Percentiles rank a stretch among this genome's conserved stretches.
These are phyloP conservation scores for Hypercompe scribonia DNA, from an alignment of 2,888 invertebrate species.

Conservation along the genomic window DNA sequence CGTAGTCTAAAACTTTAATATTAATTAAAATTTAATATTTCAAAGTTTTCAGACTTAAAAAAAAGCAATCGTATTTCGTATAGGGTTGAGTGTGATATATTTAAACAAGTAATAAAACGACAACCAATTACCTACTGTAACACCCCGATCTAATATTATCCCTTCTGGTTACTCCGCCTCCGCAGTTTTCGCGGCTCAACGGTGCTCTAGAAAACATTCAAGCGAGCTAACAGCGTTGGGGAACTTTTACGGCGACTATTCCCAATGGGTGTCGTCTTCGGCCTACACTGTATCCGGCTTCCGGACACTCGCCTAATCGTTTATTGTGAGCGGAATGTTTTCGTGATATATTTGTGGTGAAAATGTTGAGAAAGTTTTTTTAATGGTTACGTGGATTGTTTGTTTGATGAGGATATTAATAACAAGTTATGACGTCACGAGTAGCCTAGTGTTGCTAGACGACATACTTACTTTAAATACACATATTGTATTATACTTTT, in stretches of 20 bases:
- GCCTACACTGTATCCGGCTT: constrained; percentile 53
- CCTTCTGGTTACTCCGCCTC: not conserved
- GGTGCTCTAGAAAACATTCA: constrained; percentile 45
- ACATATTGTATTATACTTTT: not conserved
- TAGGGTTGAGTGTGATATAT: no score
- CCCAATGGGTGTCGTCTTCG: constrained; percentile 55
- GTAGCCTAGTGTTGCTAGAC: not conserved
- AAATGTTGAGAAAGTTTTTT: constrained; percentile 10
- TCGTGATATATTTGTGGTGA: constrained; percentile 32
- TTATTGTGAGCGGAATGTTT: constrained; percentile 55
- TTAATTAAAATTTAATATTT: not conserved
- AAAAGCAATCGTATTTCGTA: not conserved
- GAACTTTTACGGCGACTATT: constrained; percentile 58
- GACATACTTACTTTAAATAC: not conserved
- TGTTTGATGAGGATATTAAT: not conserved
- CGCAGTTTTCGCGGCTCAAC: constrained; percentile 31
- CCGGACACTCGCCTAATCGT: constrained; percentile 65
- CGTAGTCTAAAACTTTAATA: not conserved
- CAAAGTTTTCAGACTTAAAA: not conserved
- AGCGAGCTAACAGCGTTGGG: constrained; percentile 57
- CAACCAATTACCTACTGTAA: not conserved
- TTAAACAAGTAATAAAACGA: not conserved
- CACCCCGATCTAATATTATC: not conserved
- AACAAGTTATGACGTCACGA: not conserved
- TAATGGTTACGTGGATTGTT: not conserved